Evolutionary conservation across 1,140 invertebrate species (phyloP).

Genomic region (Drosophila nasuta): DNA sequence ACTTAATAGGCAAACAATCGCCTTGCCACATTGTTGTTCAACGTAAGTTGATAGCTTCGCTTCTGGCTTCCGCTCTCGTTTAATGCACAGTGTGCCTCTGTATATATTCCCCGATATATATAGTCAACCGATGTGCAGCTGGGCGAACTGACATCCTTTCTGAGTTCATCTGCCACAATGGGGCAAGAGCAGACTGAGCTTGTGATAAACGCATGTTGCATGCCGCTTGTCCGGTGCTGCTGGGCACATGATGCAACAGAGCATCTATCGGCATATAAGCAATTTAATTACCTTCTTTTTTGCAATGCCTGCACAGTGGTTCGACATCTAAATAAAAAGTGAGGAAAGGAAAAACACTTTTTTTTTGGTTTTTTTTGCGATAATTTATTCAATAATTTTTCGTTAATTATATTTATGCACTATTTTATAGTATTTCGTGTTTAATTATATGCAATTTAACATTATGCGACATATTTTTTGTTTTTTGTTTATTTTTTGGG

Average conservation of each 20-base stretch:
- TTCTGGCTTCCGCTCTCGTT: background rate
- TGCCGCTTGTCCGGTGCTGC: slow-evolving; percentile 97
- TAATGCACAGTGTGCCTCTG: background rate
- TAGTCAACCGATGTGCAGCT: slow-evolving; percentile 92
- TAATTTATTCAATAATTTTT: slow-evolving; percentile 83
- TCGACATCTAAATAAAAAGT: slow-evolving; percentile 27
- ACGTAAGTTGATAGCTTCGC: slow-evolving; percentile 50
- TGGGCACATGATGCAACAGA: slow-evolving; percentile 94
- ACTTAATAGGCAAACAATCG: slow-evolving; percentile 29
- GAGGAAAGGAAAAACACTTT: slow-evolving; percentile 3
- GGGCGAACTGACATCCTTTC: slow-evolving; percentile 97
- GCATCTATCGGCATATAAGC: background rate
- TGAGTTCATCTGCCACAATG: slow-evolving; percentile 97
- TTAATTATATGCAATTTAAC: slow-evolving; percentile 78
- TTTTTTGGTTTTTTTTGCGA: slow-evolving; percentile 55
- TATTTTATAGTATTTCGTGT: slow-evolving; percentile 83
- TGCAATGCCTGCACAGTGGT: slow-evolving; percentile 55
- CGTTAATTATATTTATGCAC: slow-evolving; percentile 80
- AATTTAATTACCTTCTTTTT: slow-evolving; percentile 15
- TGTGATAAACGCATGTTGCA: slow-evolving; percentile 95
- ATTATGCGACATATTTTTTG: slow-evolving; percentile 60
- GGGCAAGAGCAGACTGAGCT: slow-evolving; percentile 89
- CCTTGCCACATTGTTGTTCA: slow-evolving; percentile 50
- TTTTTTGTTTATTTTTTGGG: slow-evolving; percentile 22
- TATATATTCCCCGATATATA: slow-evolving; percentile 88